Percentiles rank a stretch among this genome's conserved stretches.
phyloP scores from a whole-genome alignment of 2,888 invertebrate species.

The Diaprepes abbreviatus region DNA sequence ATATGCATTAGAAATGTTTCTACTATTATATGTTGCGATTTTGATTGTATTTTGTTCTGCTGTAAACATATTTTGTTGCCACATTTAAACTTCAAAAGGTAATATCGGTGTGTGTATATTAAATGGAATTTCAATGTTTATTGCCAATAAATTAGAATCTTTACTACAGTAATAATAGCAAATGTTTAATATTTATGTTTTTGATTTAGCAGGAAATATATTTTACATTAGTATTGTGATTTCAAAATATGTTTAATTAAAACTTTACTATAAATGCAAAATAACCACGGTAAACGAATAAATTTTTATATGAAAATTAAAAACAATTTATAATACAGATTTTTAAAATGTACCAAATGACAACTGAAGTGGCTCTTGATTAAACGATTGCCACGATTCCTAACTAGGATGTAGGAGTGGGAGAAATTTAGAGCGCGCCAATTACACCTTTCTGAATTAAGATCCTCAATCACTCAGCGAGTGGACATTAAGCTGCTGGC shows the following conservation, averaged over 20 bases:
- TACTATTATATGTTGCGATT: background rate
- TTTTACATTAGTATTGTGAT: background rate
- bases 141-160: conserved; percentile 26
- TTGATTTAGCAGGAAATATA: conserved; percentile 15
- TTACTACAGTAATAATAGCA: conserved; percentile 25
- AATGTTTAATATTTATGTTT: conserved; percentile 32
- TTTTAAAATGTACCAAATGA: too few relatives aligned
- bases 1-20: too few relatives aligned
- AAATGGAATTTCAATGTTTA: conserved; percentile 35
- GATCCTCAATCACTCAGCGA: too few relatives aligned
- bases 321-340: too few relatives aligned
- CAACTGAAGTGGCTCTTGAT: too few relatives aligned
- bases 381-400: too few relatives aligned
- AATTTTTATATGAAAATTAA: background rate
- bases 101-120: conserved; percentile 21
- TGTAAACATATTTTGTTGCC: conserved; percentile 5
- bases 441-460: too few relatives aligned
- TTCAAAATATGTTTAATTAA: conserved; percentile 18
- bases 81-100: conserved; percentile 18
- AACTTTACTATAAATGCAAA: background rate
- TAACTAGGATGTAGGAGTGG: too few relatives aligned
- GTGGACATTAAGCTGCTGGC: too few relatives aligned
- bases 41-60: conserved; percentile 7
- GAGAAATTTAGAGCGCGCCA: too few relatives aligned
- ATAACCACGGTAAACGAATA: background rate